Percentiles rank a stretch among this genome's conserved stretches.
Evolutionary conservation across 1,140 invertebrate species (phyloP).

Genomic region (Sycophila sp.): DNA sequence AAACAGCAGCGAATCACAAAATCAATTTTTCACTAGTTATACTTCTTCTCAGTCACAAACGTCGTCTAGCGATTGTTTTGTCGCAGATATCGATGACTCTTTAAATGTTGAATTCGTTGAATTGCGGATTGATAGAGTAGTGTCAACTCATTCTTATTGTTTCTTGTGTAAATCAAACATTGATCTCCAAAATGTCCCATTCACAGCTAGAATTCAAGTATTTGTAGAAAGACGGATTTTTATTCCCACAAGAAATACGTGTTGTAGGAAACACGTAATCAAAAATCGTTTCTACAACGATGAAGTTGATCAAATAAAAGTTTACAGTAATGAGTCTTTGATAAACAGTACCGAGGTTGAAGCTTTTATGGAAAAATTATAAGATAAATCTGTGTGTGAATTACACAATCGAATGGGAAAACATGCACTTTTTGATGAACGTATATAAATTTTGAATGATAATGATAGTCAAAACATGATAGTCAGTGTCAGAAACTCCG

Average conservation of each 20-base stretch:
- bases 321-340: constrained; percentile 8
- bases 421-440: not conserved
- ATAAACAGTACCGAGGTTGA: constrained; percentile 11
- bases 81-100: no score
- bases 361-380: not conserved
- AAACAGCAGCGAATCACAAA: no score
- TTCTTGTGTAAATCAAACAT: not conserved
- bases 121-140: no score
- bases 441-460: constrained; percentile 17
- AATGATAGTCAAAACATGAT: constrained; percentile 27
- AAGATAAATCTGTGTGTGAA: not conserved
- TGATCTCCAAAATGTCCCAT: not conserved
- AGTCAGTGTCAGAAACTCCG: constrained; percentile 9
- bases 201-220: constrained; percentile 25
- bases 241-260: constrained; percentile 31
- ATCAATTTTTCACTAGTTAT: no score
- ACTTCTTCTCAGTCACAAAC: no score
- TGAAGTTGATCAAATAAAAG: constrained; percentile 24
- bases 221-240: constrained; percentile 32
- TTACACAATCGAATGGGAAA: not conserved
- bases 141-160: no score
- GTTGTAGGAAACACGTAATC: constrained; percentile 29
- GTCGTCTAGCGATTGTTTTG: no score
- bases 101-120: no score
- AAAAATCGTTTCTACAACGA: constrained; percentile 21